Base-by-base conservation (phyloP, 2,888 invertebrate genomes). In the Drosophila anomalata region DNA sequence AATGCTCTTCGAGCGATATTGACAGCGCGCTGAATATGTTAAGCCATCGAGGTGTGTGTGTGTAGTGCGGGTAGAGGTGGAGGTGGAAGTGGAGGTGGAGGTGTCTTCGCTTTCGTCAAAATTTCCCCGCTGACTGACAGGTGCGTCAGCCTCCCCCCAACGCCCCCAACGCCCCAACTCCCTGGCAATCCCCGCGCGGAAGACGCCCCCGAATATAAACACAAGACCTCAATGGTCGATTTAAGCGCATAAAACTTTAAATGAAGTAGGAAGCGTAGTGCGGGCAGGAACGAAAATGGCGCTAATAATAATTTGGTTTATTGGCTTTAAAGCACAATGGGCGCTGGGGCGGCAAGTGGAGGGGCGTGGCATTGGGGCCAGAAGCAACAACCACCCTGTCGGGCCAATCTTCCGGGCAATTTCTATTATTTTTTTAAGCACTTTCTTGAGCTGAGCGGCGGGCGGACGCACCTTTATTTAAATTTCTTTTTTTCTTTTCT, bases 301-400 rank as follows among this genome's bases (percentile, higher is more conserved):
- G 89, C 87, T 89, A 90, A 90, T 90, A 90, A 90, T 90, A 90
- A 90, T 90, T 90, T 89, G 89, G 89, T 90, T 90, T 90, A 90
- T 90, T 89, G 89, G 88, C 89, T 75, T 89, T 86, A 88, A 90
- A 88, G 87, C 85, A 89, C 88, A 89, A 90, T 89, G 85, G 83
- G 17, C 17, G 17, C 17, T 17, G 17, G 71, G 72, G 73, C 77
- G 77, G 50, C 47, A 87, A 87, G 81, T 74, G 73, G 41, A 20
- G 24, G 48, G 78, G 77, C 77, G 77, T 77, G 44, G 31, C 59
- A 20, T 17, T 17, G 1, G 2, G 20, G 36, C 12, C 42, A 50
- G 42, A 31, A 54, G 51, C 51, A 58, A 31, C 51, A 48, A 39
- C 44, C 53, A 56, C 56, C 60, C 50, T 48, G 58, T 52, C 17